Evolutionary conservation across 2,888 invertebrate genomes (phyloP).

Genomic region (Eilema griseolum): DNA sequence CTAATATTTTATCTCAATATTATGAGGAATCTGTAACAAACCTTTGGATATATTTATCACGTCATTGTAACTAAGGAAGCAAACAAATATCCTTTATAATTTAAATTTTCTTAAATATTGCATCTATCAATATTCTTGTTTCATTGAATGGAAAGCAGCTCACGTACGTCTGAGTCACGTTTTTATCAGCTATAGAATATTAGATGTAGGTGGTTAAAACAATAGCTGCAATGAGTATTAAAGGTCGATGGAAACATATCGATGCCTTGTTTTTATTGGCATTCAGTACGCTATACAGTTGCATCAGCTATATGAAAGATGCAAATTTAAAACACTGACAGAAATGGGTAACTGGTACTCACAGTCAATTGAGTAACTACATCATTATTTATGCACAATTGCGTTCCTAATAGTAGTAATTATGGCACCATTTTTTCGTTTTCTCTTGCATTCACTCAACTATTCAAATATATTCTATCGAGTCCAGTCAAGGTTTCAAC

Average conservation of each 20-base stretch:
- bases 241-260: slow-evolving; percentile 31
- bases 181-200: slow-evolving; percentile 34
- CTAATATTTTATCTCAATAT: neutral
- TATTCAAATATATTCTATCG: slow-evolving; percentile 10
- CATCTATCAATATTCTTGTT: slow-evolving; percentile 29
- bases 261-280: slow-evolving; percentile 15
- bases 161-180: slow-evolving; percentile 51
- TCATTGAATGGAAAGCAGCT: slow-evolving; percentile 43
- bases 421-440: slow-evolving; percentile 22
- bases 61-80: neutral
- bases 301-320: neutral
- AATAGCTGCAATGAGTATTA: slow-evolving; percentile 31
- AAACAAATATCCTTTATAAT: neutral
- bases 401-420: slow-evolving; percentile 8
- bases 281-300: neutral
- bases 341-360: neutral
- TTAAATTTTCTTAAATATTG: neutral
- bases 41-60: neutral
- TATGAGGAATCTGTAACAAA: neutral
- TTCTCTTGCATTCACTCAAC: slow-evolving; percentile 10
- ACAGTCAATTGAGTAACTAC: slow-evolving; percentile 8
- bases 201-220: slow-evolving; percentile 40
- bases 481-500: slow-evolving; percentile 38
- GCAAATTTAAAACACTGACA: neutral
- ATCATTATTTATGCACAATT: slow-evolving; percentile 10